phyloP scores from a whole-genome alignment of 2,797 vertebrate genomes.

The Acipenser oxyrinchus region DNA sequence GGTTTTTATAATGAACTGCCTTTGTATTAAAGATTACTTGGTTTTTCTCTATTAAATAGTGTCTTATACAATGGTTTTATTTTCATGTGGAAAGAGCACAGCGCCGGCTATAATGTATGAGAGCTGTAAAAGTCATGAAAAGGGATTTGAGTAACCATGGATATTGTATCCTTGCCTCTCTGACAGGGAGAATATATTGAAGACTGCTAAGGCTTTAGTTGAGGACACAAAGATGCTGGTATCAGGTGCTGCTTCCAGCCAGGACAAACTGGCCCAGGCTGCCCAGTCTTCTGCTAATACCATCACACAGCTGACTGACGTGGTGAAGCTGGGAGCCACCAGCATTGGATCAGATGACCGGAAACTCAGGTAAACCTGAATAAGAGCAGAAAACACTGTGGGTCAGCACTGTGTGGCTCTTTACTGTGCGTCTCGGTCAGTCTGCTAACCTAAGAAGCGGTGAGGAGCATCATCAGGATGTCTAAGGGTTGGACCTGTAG shows the following conservation, averaged over 20 bases:
- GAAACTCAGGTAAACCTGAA: constrained; percentile 81
- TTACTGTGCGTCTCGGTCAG: too few species aligned
- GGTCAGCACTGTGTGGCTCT: too few species aligned
- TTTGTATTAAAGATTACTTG: too few species aligned
- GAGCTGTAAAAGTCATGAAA: background rate
- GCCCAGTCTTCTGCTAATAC: constrained; percentile 93
- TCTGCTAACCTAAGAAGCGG: too few species aligned
- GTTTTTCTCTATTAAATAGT: too few species aligned
- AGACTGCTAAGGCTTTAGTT: constrained; percentile 92
- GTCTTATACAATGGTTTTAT: too few species aligned
- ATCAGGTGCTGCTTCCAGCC: constrained; percentile 87
- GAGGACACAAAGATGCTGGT: constrained; percentile 95
- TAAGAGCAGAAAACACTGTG: too few species aligned
- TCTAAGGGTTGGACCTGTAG: too few species aligned
- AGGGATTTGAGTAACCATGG: background rate
- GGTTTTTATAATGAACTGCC: too few species aligned
- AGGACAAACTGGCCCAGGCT: constrained; percentile 90
- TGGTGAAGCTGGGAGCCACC: constrained; percentile 90
- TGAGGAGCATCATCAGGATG: too few species aligned
- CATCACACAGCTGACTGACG: constrained; percentile 94
- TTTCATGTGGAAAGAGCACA: too few species aligned
- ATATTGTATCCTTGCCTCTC: background rate
- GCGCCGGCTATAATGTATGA: too few species aligned
- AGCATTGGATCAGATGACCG: constrained; percentile 89
- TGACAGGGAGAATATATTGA: constrained; percentile 90